phyloP scores from a whole-genome alignment of 2,797 vertebrate species.

The Melanotaenia pygmaea region DNA sequence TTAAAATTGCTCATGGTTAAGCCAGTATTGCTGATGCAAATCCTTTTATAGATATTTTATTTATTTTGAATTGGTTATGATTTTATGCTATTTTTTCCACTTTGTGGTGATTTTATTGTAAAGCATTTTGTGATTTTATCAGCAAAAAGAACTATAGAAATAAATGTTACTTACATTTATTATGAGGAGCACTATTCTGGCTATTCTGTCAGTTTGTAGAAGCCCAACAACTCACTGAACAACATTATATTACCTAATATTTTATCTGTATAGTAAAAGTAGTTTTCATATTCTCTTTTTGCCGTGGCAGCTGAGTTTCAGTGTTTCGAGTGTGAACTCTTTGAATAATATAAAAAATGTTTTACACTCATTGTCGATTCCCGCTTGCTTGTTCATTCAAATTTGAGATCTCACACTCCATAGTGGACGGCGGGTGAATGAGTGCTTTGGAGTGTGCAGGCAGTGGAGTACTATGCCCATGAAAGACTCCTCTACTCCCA shows the following conservation, averaged over 20 bases:
- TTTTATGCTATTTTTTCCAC: no score
- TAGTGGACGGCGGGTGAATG: slow-evolving; percentile 61
- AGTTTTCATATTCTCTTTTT: slow-evolving; percentile 23
- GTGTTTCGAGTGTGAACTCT: slow-evolving; percentile 55
- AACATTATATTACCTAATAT: slow-evolving; percentile 8
- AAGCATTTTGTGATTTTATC: no score
- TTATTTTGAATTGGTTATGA: no score
- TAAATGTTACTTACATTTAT: not conserved
- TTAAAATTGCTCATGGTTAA: no score
- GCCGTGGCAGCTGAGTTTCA: slow-evolving; percentile 39
- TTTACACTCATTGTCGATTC: slow-evolving; percentile 70
- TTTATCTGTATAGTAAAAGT: slow-evolving; percentile 9
- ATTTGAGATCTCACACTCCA: slow-evolving; percentile 71
- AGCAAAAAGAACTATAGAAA: no score
- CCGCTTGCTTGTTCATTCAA: slow-evolving; percentile 69
- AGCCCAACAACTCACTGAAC: not conserved
- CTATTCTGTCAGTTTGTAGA: not conserved
- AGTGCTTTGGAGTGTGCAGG: slow-evolving; percentile 72
- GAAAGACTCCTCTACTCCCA: slow-evolving; percentile 76
- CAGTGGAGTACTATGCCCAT: slow-evolving; percentile 77
- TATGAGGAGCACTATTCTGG: slow-evolving; percentile 5
- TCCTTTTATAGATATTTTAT: no score
- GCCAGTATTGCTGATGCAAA: no score
- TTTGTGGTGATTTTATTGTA: no score
- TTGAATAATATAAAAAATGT: slow-evolving; percentile 73